Conservation (phyloP, 2,113 vertebrate genomes). For the Rhadina sibilatrix region DNA sequence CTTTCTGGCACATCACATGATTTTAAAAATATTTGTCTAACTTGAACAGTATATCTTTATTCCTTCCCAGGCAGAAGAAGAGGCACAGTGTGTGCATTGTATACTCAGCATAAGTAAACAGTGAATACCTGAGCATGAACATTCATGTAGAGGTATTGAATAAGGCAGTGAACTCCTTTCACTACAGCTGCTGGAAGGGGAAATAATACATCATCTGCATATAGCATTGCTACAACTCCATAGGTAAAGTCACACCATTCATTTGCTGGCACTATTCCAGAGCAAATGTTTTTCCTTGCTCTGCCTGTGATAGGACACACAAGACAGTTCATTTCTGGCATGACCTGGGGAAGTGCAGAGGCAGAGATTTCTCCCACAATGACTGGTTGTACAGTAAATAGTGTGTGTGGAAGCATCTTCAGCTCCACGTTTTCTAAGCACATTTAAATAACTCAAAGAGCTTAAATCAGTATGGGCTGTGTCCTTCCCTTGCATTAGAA, state of each 20-base stretch:
- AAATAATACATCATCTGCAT: background rate
- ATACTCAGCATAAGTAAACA: slow-evolving; percentile 32
- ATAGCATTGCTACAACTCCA: background rate
- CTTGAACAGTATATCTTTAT: slow-evolving; percentile 53
- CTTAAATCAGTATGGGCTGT: background rate
- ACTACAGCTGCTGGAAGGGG: background rate
- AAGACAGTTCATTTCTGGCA: background rate
- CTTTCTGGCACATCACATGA: background rate
- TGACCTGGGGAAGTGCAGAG: background rate
- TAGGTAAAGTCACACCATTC: background rate
- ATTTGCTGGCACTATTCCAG: background rate
- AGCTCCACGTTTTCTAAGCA: background rate
- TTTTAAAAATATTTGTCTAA: slow-evolving; percentile 38
- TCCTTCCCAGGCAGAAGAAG: slow-evolving; percentile 35
- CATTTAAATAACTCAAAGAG: background rate
- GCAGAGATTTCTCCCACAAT: background rate
- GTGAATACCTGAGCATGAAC: background rate
- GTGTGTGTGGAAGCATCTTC: background rate
- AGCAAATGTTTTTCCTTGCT: background rate
- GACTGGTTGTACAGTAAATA: background rate
- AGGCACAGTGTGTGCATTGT: slow-evolving; percentile 26
- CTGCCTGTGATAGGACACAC: background rate
- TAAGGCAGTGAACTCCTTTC: background rate
- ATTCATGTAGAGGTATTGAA: background rate
- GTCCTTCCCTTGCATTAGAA: background rate